Evolutionary conservation across 2,113 vertebrate species (phyloP), one percentile per base, ranked within the genome.

Genomic region (Romanogobio albipinnatus): DNA sequence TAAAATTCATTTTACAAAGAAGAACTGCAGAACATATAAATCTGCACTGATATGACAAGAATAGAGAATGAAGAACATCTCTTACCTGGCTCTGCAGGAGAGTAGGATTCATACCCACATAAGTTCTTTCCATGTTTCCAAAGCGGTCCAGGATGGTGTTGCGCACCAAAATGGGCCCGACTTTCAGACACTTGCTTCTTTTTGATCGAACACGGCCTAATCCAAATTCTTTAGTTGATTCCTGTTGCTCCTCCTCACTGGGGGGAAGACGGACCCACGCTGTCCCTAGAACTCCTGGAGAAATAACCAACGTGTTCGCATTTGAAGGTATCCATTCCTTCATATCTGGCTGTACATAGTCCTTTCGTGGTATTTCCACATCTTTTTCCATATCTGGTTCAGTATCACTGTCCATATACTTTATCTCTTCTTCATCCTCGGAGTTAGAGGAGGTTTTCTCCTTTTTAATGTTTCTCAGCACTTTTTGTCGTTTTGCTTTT

Each of bases 311-410:
- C 24, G 5, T 19, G 10, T 24, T 64, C 43, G 17, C 3, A 22
- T n/a, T 15, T 33, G 90, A 87, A 0, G 97, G 96, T 5, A 96
- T 66, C 97, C 97, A 98, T 36, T 95, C 61, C 68, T 95, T 88
- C 1, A 98, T 88, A 51, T 90, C 89, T 0, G 95, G 94, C 17
- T 95, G 33, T 0, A 0, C 0, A 3, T 83, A 83, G 9, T 88
- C 76, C 2, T 85, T 76, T 59, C 1, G 66, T 6, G 24, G 22
- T 6, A 61, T 47, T 36, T 56, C 29, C n/a, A n/a, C 3, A 11
- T 76, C 43, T 81, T 85, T 22, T 68, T 47, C 70, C 87, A 19
- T 17, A 33, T 26, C 39, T 22, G 24, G 5, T 76, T 90, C 93
- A 2, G 9, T 89, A 77, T 91, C 89, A 3, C 62, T 88, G 24